Conservation (phyloP, 1,140 invertebrate species). For the Apis laboriosa region DNA sequence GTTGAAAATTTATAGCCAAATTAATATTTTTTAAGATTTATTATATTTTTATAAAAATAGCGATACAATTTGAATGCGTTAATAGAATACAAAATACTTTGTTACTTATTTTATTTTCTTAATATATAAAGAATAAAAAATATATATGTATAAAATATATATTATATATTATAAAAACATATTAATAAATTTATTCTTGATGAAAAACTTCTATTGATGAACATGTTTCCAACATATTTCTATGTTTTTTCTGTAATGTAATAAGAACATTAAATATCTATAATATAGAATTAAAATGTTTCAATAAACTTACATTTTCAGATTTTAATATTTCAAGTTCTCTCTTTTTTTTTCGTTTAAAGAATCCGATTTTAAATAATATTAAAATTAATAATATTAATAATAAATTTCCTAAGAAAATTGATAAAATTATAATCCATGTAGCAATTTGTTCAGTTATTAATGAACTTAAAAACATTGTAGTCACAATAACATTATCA, state of each 20-base stretch:
- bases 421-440: slow-evolving; percentile 77
- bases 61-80: slow-evolving; percentile 25
- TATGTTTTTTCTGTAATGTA: slow-evolving; percentile 40
- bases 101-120: slow-evolving; percentile 45
- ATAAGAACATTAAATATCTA: slow-evolving; percentile 30
- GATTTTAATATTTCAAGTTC: slow-evolving; percentile 71
- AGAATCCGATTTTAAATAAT: slow-evolving; percentile 77
- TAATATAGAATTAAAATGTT: neutral
- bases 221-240: slow-evolving; percentile 43
- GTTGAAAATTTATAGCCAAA: slow-evolving; percentile 5
- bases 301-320: slow-evolving; percentile 40
- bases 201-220: slow-evolving; percentile 51
- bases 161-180: neutral
- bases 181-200: slow-evolving; percentile 39
- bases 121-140: slow-evolving; percentile 10
- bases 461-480: slow-evolving; percentile 71
- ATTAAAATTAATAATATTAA: slow-evolving; percentile 69
- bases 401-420: slow-evolving; percentile 73
- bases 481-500: slow-evolving; percentile 61
- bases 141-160: slow-evolving; percentile 27
- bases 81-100: slow-evolving; percentile 20
- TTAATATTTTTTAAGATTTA: slow-evolving; percentile 51
- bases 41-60: slow-evolving; percentile 64
- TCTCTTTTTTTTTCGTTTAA: slow-evolving; percentile 72
- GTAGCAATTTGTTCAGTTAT: slow-evolving; percentile 58